phyloP scores from a whole-genome alignment of 2,797 vertebrate species.

The Scomberomorus guttatus region DNA sequence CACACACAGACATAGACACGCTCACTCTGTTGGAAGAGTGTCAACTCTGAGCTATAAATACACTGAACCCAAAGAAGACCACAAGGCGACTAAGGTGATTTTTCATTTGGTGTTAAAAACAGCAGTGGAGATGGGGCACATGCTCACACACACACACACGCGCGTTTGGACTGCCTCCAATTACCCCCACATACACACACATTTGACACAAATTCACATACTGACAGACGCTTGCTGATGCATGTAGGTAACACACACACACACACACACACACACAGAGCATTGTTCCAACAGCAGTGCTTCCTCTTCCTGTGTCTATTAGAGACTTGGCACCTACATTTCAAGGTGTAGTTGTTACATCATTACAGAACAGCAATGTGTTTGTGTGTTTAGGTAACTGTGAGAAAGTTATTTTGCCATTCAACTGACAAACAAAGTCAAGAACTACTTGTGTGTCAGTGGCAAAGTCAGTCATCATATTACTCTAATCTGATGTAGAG shows the following conservation, averaged over 20 bases:
- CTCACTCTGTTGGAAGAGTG: constrained; percentile 89
- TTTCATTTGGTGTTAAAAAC: constrained; percentile 89
- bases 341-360: constrained; percentile 44
- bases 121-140: constrained; percentile 62
- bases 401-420: not conserved
- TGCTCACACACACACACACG: constrained; percentile 3
- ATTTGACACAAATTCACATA: constrained; percentile 63
- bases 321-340: constrained; percentile 44
- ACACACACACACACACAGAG: constrained; percentile 19
- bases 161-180: constrained; percentile 55
- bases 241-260: constrained; percentile 3
- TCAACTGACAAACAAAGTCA: constrained; percentile 7
- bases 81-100: constrained; percentile 92
- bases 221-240: constrained; percentile 46
- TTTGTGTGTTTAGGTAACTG: not conserved
- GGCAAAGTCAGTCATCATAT: not conserved
- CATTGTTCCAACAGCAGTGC: constrained; percentile 54
- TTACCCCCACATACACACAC: constrained; percentile 48
- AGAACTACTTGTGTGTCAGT: not conserved
- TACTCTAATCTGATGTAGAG: not conserved
- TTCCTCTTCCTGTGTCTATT: constrained; percentile 70
- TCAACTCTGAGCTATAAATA: constrained; percentile 96
- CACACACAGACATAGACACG: constrained; percentile 23
- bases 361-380: constrained; percentile 11
- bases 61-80: constrained; percentile 88